These are phyloP conservation scores for Anolis apletophallus DNA, from an alignment of 2,797 vertebrate species.

Conservation along the genomic window DNA sequence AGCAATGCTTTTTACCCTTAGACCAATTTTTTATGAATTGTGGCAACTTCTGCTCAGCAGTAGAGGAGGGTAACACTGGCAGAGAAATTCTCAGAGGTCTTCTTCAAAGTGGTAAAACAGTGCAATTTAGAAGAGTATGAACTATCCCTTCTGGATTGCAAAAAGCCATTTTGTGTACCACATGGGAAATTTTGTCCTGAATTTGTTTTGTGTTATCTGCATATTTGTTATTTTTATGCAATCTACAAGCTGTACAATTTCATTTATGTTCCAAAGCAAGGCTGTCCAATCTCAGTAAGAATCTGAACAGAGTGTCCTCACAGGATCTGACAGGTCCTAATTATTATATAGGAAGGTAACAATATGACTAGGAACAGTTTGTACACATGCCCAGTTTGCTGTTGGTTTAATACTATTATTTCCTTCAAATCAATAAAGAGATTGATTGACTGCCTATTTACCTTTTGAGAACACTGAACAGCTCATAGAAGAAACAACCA, in stretches of 20 bases:
- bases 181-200: background rate
- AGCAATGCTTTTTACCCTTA: too few relatives aligned
- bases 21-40: too few relatives aligned
- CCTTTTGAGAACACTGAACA: constrained; percentile 43
- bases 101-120: background rate
- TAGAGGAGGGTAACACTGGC: too few relatives aligned
- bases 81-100: too few relatives aligned
- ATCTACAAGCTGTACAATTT: background rate
- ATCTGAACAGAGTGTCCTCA: background rate
- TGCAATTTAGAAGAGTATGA: too few relatives aligned
- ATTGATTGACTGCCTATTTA: constrained; percentile 67
- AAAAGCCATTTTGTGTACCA: background rate
- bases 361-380: constrained; percentile 60
- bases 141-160: background rate
- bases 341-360: constrained; percentile 37
- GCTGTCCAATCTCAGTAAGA: background rate
- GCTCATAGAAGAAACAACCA: constrained; percentile 23
- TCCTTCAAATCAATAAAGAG: constrained; percentile 60
- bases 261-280: background rate
- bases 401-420: constrained; percentile 52
- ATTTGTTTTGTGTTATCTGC: too few relatives aligned
- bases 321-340: background rate
- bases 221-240: background rate
- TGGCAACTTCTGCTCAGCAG: too few relatives aligned
- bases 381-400: constrained; percentile 34